Conservation (phyloP, 53 echinoderm and acorn worm species). For the Arbacia lixula region DNA sequence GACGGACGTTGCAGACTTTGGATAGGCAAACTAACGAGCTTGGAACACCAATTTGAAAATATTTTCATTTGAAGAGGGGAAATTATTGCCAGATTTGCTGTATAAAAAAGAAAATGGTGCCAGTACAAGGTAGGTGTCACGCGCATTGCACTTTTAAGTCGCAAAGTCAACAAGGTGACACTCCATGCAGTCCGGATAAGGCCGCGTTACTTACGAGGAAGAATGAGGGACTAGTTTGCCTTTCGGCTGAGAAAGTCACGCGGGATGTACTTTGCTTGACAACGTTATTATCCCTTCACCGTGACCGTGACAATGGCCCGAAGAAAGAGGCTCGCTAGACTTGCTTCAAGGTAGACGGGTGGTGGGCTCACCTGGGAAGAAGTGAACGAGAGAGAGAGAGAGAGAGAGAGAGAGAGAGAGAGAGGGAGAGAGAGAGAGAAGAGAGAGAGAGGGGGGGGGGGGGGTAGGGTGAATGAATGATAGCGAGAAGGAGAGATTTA, state of each 20-base stretch:
- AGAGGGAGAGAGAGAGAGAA: neutral
- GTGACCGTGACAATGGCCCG: no score
- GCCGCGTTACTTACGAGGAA: neutral
- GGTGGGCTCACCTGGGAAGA: no score
- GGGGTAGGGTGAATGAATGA: no score
- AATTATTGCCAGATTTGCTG: neutral
- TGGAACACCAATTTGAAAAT: no score
- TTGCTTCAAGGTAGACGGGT: no score
- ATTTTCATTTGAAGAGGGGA: no score
- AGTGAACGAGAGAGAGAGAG: slow-evolving; percentile 19
- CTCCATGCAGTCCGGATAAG: neutral
- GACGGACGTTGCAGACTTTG: no score
- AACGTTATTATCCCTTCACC: neutral
- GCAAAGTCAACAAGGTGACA: neutral
- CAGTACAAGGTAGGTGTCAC: neutral
- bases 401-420: slow-evolving; percentile 28
- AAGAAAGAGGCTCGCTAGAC: no score
- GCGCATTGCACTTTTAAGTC: neutral
- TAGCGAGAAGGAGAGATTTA: no score
- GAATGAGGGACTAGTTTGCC: neutral
- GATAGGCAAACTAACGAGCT: no score
- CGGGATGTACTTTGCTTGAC: neutral
- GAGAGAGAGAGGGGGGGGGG: neutral
- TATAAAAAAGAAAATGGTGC: no score
- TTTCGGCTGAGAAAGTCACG: neutral